phyloP scores from a whole-genome alignment of 2,797 vertebrate species.

The Taenioides sp. region DNA sequence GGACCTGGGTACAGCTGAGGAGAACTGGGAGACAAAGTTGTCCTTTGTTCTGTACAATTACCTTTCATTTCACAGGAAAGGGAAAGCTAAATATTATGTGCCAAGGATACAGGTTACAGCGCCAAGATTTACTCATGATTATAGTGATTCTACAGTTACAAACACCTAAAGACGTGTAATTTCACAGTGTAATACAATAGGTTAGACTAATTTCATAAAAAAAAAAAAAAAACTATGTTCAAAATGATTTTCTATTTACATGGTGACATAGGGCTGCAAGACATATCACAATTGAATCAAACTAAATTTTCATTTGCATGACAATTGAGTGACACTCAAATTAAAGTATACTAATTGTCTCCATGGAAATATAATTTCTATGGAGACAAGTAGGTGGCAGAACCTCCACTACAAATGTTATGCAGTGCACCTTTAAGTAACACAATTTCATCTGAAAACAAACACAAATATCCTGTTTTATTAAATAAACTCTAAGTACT shows the following conservation, averaged over 20 bases:
- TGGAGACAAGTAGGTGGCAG: too few relatives aligned
- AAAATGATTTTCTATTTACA: too few relatives aligned
- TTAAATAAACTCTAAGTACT: too few relatives aligned
- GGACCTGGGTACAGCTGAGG: conserved; percentile 4
- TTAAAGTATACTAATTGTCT: too few relatives aligned
- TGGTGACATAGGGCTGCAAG: background rate
- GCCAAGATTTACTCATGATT: background rate
- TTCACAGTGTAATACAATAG: background rate
- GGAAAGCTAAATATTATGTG: background rate
- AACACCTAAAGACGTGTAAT: background rate
- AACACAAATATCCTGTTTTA: too few relatives aligned
- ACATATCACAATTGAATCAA: background rate
- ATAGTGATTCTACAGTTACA: background rate
- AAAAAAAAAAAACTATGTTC: background rate
- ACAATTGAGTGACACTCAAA: too few relatives aligned
- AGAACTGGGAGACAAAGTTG: background rate
- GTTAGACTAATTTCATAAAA: background rate
- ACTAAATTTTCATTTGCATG: background rate
- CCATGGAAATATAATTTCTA: too few relatives aligned
- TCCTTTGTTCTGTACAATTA: background rate
- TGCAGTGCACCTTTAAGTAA: too few relatives aligned
- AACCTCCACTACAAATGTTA: too few relatives aligned
- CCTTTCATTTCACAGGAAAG: background rate
- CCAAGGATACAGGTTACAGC: background rate
- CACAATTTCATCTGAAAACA: too few relatives aligned